phyloP scores from a whole-genome alignment of 2,888 invertebrate species.

The Papilio gigon region DNA sequence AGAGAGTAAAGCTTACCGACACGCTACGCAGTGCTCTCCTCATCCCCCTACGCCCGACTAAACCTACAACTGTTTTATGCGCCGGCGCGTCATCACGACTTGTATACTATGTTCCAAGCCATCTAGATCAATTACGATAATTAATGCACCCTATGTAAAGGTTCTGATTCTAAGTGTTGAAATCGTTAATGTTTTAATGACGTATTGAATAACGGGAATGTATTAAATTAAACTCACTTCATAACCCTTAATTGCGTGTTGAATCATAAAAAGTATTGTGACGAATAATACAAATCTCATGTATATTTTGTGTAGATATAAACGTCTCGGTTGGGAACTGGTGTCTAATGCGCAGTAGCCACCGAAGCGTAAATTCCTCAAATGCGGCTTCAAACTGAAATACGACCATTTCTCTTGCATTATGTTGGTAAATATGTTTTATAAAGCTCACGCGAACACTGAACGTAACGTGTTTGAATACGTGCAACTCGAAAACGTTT shows the following conservation, averaged over 20 bases:
- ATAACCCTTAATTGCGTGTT: constrained; percentile 58
- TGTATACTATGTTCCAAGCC: too few relatives aligned
- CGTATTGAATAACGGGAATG: background rate
- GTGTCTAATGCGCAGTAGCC: constrained; percentile 57
- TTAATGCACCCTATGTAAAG: too few relatives aligned
- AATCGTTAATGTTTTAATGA: too few relatives aligned
- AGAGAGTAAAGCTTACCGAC: too few relatives aligned
- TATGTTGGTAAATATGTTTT: constrained; percentile 23
- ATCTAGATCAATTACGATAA: too few relatives aligned
- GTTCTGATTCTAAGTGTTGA: too few relatives aligned
- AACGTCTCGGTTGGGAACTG: constrained; percentile 47
- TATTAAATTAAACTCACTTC: constrained; percentile 50
- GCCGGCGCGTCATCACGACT: too few relatives aligned
- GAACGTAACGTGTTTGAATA: background rate
- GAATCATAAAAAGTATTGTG: constrained; percentile 54
- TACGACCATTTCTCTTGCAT: constrained; percentile 52
- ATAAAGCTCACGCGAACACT: constrained; percentile 37
- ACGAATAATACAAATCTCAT: constrained; percentile 52
- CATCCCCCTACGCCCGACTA: too few relatives aligned
- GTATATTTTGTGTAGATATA: constrained; percentile 53
- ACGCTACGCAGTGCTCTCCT: too few relatives aligned
- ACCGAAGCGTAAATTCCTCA: constrained; percentile 51
- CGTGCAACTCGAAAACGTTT: constrained; percentile 1
- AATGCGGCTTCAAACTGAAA: constrained; percentile 53
- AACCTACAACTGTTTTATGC: too few relatives aligned